Evolutionary conservation across 2,888 invertebrate species (phyloP).

Genomic region (Cheilosia variabilis): DNA sequence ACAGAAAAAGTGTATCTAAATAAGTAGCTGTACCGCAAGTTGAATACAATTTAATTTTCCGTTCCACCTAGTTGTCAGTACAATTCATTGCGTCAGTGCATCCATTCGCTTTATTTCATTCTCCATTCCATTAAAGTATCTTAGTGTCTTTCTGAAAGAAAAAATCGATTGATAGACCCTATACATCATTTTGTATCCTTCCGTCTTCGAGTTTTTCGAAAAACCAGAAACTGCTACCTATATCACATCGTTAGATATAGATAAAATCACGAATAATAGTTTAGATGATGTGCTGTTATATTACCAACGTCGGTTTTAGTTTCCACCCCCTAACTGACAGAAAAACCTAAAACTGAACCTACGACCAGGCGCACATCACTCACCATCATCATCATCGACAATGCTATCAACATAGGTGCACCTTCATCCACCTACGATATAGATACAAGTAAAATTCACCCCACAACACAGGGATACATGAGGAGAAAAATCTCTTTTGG

Average conservation of each 20-base stretch:
- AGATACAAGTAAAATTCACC: conserved; percentile 17
- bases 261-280: conserved; percentile 44
- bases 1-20: too few relatives aligned
- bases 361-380: conserved; percentile 40
- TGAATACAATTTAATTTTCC: too few relatives aligned
- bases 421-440: conserved; percentile 4
- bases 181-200: not conserved
- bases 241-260: conserved; percentile 15
- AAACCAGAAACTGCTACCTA: not conserved
- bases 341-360: not conserved
- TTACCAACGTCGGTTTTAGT: conserved; percentile 7
- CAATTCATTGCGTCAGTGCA: too few relatives aligned
- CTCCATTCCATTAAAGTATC: too few relatives aligned
- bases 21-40: too few relatives aligned
- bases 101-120: too few relatives aligned
- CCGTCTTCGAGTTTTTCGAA: not conserved
- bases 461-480: conserved; percentile 34
- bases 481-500: conserved; percentile 44
- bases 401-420: conserved; percentile 41
- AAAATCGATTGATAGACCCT: not conserved
- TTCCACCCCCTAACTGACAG: conserved; percentile 1
- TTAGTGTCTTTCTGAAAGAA: not conserved
- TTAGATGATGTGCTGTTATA: conserved; percentile 23
- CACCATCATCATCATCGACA: conserved; percentile 34
- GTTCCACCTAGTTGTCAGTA: not conserved